Conservation (phyloP, 2,888 invertebrate genomes). For the Nemoura dubitans region DNA sequence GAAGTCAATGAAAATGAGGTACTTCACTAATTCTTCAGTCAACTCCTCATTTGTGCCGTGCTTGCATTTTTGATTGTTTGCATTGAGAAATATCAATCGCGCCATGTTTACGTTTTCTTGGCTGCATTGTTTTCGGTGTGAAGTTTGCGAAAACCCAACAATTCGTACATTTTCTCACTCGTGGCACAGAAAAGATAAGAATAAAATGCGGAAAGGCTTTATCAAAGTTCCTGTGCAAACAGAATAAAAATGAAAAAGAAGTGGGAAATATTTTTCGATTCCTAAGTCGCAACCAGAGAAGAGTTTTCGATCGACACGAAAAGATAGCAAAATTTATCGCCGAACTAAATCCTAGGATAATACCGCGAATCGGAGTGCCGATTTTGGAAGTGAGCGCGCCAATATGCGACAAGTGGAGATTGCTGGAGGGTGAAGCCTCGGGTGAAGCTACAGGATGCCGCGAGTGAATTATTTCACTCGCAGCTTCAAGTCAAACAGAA, state of each 20-base stretch:
- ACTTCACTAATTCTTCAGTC: too few species aligned
- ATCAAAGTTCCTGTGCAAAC: neutral
- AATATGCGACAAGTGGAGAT: neutral
- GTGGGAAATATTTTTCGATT: neutral
- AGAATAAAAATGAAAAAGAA: neutral
- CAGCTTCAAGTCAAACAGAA: neutral
- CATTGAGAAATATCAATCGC: neutral
- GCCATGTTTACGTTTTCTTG: neutral
- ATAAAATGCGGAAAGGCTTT: neutral
- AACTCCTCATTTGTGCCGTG: too few species aligned
- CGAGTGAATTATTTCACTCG: neutral
- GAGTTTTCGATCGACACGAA: neutral
- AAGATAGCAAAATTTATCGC: neutral
- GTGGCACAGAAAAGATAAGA: neutral
- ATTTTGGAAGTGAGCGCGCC: neutral
- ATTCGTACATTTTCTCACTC: neutral
- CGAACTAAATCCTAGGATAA: neutral
- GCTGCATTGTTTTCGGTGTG: too few species aligned
- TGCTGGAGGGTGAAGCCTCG: neutral
- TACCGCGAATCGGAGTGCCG: neutral
- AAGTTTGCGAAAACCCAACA: neutral
- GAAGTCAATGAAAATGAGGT: too few species aligned
- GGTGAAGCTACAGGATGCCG: neutral
- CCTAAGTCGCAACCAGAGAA: neutral
- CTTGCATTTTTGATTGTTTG: too few species aligned